A percentile compares a stretch with the other conserved stretches of the same genome.
Evolutionary conservation across 2,888 invertebrate genomes (phyloP).

Genomic region (Drosophila monieri): DNA sequence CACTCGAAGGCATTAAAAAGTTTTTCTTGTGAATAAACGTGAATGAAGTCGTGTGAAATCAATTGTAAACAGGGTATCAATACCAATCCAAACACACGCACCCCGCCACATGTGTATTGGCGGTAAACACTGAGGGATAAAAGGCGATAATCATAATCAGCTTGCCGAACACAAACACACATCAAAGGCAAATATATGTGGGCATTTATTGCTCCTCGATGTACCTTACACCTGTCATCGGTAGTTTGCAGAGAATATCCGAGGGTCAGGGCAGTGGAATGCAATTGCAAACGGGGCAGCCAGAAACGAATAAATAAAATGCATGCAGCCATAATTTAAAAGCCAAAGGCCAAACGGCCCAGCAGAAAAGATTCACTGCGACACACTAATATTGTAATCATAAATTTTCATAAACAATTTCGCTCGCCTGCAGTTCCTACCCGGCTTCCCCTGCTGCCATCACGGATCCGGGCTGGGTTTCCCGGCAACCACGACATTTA

Average conservation of each 20-base stretch:
- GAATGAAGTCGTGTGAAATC: slow-evolving; percentile 79
- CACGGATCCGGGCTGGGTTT: slow-evolving; percentile 45
- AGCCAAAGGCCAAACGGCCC: slow-evolving; percentile 53
- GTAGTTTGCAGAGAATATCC: slow-evolving; percentile 6
- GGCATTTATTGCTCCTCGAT: neutral
- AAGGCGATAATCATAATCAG: slow-evolving; percentile 66
- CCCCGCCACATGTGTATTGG: slow-evolving; percentile 25
- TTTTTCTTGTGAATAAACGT: slow-evolving; percentile 69
- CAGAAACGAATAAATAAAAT: slow-evolving; percentile 59
- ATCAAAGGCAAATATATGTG: neutral
- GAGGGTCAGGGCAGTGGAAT: slow-evolving; percentile 33
- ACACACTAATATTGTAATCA: slow-evolving; percentile 80
- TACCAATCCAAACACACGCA: slow-evolving; percentile 47
- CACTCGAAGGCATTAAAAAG: slow-evolving; percentile 74
- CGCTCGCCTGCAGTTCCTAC: slow-evolving; percentile 55
- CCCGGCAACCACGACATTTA: slow-evolving; percentile 79
- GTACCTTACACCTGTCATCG: slow-evolving; percentile 37
- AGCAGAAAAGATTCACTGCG: slow-evolving; percentile 66
- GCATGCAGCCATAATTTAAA: slow-evolving; percentile 55
- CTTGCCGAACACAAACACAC: slow-evolving; percentile 19
- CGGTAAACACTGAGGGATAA: slow-evolving; percentile 39
- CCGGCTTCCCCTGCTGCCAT: slow-evolving; percentile 15
- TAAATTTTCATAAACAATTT: slow-evolving; percentile 80
- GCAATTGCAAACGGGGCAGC: slow-evolving; percentile 43
- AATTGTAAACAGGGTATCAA: slow-evolving; percentile 77